Evolutionary conservation across 2,888 invertebrate genomes (phyloP), one percentile per base, ranked within the genome.

Genomic region (Drosophila barbarae): DNA sequence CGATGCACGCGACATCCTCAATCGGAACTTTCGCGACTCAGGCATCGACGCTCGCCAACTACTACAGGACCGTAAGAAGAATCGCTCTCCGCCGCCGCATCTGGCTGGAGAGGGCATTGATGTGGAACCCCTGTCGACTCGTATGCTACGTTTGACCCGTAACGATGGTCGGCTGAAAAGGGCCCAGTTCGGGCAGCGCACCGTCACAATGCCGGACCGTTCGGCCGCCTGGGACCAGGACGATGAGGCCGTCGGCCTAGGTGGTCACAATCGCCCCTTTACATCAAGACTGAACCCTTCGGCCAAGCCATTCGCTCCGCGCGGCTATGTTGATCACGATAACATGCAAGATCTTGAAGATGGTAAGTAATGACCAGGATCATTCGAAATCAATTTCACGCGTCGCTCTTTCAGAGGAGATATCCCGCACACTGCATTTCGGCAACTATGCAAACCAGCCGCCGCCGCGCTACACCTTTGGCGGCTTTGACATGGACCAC

Each of bases 1-100:
- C 1, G 96, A 96, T 91, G 96, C 96, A 1, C 91, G 96, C 65
- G 96, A 96, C 75, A 94, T 95, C 80, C 90, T 96, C 53, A 93
- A 93, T 5, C 93, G 94, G 88, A 92, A 94, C 76, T 94, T 95
- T 0, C 94, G 94, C 84, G 92, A 92, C 56, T 92, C 90, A 10
- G 93, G 92, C 39, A 71, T 84, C 69, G 96, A 95, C 90, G 95
- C 95, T 8, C 91, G 95, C 44, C 90, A 93, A 51, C 93, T 94
- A 87, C 88, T 96, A 51, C 91, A 93, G 57, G 93, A 93, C 84
- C 86, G 88, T 0, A 76, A 79, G 23, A 73, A 81, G 58, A 56
- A 60, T 3, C 72, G 71, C 1, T 65, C 67, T 46, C 52, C 61
- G 18, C n/a, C 39, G 47, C 69, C 63, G 35, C 57, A 65, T 41